These are phyloP conservation scores for Leptoteleia sp. DNA, from an alignment of 1,140 invertebrate genomes.

Conservation along the genomic window DNA sequence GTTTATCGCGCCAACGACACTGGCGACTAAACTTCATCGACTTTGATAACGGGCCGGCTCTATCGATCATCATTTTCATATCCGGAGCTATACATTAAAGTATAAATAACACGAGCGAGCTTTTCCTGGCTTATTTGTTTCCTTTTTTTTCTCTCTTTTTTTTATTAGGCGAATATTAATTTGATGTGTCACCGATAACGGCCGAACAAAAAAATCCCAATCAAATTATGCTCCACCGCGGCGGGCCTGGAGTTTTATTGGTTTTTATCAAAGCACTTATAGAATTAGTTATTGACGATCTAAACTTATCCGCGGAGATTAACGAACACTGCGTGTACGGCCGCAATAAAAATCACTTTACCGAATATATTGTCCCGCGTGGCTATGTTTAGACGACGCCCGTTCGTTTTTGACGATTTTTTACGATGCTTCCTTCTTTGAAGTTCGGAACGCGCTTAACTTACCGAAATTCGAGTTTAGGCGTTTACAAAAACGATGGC, in stretches of 20 bases:
- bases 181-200: slow-evolving; percentile 2
- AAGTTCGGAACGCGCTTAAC: slow-evolving; percentile 43
- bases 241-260: slow-evolving; percentile 5
- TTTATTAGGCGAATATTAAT: not conserved
- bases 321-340: slow-evolving; percentile 9
- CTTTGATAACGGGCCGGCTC: not conserved
- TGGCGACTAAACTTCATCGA: not conserved
- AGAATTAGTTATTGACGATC: slow-evolving; percentile 23
- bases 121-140: too few relatives aligned
- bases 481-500: slow-evolving; percentile 31
- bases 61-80: slow-evolving; percentile 18
- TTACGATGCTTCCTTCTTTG: slow-evolving; percentile 57
- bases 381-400: slow-evolving; percentile 33
- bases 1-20: slow-evolving; percentile 13
- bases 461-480: slow-evolving; percentile 47
- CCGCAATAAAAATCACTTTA: slow-evolving; percentile 43
- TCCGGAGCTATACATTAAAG: not conserved
- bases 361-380: slow-evolving; percentile 5
- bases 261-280: slow-evolving; percentile 9
- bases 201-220: not conserved
- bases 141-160: too few relatives aligned
- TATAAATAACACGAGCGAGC: not conserved
- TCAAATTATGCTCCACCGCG: not conserved
- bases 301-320: slow-evolving; percentile 24
- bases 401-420: slow-evolving; percentile 47